Conservation (phyloP, 2,113 vertebrate species). For the Pachyramphus minor region DNA sequence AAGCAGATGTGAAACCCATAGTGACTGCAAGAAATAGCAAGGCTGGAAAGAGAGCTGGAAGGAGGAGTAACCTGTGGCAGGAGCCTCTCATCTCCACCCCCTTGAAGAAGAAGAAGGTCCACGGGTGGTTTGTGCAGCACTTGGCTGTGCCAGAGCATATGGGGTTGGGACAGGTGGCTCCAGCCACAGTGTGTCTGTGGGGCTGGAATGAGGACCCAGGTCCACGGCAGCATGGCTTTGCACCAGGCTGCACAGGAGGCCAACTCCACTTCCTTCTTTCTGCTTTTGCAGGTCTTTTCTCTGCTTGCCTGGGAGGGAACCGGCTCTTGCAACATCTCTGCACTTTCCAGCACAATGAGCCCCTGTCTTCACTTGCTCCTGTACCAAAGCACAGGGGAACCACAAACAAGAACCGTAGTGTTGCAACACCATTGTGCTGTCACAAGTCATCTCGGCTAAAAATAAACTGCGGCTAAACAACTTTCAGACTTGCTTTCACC, state of each 20-base stretch:
- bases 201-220: background rate
- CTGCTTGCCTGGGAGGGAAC: background rate
- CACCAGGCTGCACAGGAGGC: background rate
- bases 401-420: background rate
- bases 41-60: background rate
- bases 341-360: background rate
- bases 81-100: background rate
- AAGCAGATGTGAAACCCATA: background rate
- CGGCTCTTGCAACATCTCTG: background rate
- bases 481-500: background rate
- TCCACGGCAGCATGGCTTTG: background rate
- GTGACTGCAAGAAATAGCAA: background rate
- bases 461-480: background rate
- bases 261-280: background rate
- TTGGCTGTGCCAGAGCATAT: fast-evolving
- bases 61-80: background rate
- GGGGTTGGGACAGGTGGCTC: background rate
- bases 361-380: background rate
- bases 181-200: background rate
- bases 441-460: conserved; percentile 6
- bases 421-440: conserved; percentile 6
- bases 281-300: background rate
- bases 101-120: background rate
- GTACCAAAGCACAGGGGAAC: background rate
- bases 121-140: background rate